These are phyloP conservation scores for Falco rusticolus DNA, from an alignment of 2,797 vertebrate genomes.

Conservation along the genomic window DNA sequence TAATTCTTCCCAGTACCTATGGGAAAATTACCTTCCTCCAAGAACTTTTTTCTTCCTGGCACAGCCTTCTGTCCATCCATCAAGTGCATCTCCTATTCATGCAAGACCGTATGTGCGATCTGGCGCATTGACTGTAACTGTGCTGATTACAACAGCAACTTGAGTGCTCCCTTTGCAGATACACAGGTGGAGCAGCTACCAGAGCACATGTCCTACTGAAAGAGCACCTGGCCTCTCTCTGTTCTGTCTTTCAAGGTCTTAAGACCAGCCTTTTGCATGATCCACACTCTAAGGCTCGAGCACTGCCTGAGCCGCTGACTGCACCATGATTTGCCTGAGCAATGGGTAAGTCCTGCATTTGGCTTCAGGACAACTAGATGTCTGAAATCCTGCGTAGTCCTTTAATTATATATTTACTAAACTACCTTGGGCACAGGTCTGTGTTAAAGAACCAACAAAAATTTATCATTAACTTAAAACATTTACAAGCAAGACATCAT, in stretches of 20 bases:
- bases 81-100: not conserved
- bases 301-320: not conserved
- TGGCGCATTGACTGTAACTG: not conserved
- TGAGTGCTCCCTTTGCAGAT: not conserved
- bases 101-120: not conserved
- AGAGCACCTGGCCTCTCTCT: not conserved
- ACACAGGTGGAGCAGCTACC: not conserved
- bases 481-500: not conserved
- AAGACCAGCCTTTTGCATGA: not conserved
- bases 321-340: not conserved
- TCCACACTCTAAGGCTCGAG: not conserved
- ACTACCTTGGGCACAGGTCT: not conserved
- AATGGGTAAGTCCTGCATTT: not conserved
- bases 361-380: not conserved
- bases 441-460: not conserved
- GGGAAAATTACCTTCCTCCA: not conserved
- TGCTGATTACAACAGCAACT: fast-evolving
- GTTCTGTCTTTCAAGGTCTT: not conserved
- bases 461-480: not conserved
- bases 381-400: not conserved
- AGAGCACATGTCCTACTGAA: not conserved
- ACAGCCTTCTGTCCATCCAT: not conserved
- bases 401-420: not conserved
- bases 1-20: not conserved
- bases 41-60: not conserved